Evolutionary conservation across 2,888 invertebrate genomes (phyloP), one percentile per base, ranked within the genome.

Genomic region (Spicauda simplicius): DNA sequence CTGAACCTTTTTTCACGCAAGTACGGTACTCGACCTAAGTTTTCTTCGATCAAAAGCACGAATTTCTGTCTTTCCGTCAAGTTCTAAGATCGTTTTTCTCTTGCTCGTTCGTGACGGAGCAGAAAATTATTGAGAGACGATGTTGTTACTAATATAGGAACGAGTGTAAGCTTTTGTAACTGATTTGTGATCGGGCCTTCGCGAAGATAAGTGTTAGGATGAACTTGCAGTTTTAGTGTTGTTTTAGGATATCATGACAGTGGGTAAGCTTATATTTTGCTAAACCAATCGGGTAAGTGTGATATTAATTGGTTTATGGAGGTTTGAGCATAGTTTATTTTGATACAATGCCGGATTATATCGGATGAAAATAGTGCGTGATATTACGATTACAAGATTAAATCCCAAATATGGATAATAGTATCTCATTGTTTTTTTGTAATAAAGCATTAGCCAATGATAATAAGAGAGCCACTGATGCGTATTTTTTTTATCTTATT

Each of bases 171-270:
- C 57, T 61, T 64, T 62, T 69, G 68, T 68, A 69, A 64, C 61
- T 70, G 69, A 71, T 72, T 72, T 72, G 70, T 64, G 62, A 69
- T 61, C 59, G 57, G 60, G 60, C 48, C 41, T 48, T 65, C 63
- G 59, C 65, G 63, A 69, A 66, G 70, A 70, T 70, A 72, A 72
- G 72, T 65, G 58, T 66, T 66, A 60, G 62, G 65, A 63, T 72
- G 72, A 71, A 68, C 58, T 66, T 57, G 68, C 72, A 55, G 33
- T 72, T 72, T 72, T 41, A 19, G 50, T 14, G 37, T 58, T 63
- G 61, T 67, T 67, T 67, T 57, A 18, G n/a, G 41, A 66, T 61
- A 66, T 41, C 52, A 55, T 33, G 57, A 58, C 30, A 50, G 55
- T 56, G 33, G 57, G 57, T 57, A 53, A 37, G 2, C 45, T 48